Conservation (phyloP, 2,797 vertebrate species). For the Phylloscopus collybita region DNA sequence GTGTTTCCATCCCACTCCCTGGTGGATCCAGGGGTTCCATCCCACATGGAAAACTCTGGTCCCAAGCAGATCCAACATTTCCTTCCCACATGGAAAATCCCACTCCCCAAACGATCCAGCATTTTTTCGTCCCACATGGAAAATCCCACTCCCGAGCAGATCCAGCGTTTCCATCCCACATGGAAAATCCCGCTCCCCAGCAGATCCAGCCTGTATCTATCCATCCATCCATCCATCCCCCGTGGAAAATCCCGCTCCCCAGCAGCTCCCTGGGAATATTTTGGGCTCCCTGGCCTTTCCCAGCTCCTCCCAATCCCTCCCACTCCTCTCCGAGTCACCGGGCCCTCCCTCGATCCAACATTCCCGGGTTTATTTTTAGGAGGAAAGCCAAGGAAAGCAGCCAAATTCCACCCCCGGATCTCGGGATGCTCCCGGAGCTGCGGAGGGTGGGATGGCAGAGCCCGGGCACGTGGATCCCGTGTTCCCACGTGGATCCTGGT, state of each 20-base stretch:
- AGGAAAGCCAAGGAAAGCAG: not conserved
- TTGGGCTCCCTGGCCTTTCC: not conserved
- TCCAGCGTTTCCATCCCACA: not conserved
- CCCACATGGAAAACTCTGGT: too few relatives aligned
- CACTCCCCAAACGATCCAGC: too few relatives aligned
- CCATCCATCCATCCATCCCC: too few relatives aligned
- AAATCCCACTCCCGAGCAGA: not conserved
- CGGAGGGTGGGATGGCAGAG: not conserved
- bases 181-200: fast-evolving
- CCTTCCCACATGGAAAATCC: too few relatives aligned
- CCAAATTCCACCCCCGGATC: not conserved
- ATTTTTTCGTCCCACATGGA: not conserved
- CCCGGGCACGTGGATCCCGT: fast-evolving
- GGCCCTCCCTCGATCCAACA: not conserved
- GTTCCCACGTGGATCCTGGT: not conserved
- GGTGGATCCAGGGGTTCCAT: too few relatives aligned
- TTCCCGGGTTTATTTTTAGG: not conserved
- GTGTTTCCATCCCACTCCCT: too few relatives aligned
- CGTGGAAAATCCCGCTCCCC: not conserved
- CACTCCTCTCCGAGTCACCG: not conserved
- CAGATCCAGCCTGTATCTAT: not conserved
- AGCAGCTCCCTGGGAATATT: not conserved
- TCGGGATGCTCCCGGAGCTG: not conserved
- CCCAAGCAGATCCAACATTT: too few relatives aligned
- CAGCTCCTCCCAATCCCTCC: not conserved